phyloP scores from a whole-genome alignment of 2,113 vertebrate species.

The Paracyprichromis sp. region DNA sequence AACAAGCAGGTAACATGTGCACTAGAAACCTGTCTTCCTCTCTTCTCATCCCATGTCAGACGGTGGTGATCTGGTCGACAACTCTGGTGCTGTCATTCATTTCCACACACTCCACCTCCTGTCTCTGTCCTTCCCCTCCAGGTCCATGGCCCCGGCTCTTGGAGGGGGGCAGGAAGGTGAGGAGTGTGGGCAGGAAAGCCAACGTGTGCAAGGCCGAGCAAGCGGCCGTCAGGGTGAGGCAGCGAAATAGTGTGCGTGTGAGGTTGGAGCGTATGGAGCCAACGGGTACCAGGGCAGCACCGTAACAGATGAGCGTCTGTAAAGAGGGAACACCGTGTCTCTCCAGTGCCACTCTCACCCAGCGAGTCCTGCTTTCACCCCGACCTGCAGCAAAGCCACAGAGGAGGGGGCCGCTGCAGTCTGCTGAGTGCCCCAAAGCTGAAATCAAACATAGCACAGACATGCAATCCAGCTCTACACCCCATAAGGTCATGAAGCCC shows the following conservation, averaged over 20 bases:
- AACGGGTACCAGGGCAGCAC: slow-evolving; percentile 89
- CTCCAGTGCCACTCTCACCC: slow-evolving; percentile 95
- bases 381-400: slow-evolving; percentile 92
- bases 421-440: slow-evolving; percentile 91
- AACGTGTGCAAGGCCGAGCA: slow-evolving; percentile 98
- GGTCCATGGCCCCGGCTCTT: slow-evolving; percentile 78
- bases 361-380: slow-evolving; percentile 94
- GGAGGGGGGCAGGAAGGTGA: slow-evolving; percentile 96
- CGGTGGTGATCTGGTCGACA: slow-evolving; percentile 98
- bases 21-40: neutral
- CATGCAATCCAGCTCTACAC: slow-evolving; percentile 94
- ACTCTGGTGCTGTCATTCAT: slow-evolving; percentile 96
- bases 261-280: slow-evolving; percentile 95
- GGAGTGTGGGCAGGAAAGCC: slow-evolving; percentile 96
- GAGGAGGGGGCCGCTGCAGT: slow-evolving; percentile 92
- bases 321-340: slow-evolving; percentile 92
- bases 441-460: slow-evolving; percentile 96
- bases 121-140: slow-evolving; percentile 76
- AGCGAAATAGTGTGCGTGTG: slow-evolving; percentile 96
- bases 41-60: slow-evolving; percentile 61
- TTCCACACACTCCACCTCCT: slow-evolving; percentile 96
- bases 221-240: slow-evolving; percentile 94
- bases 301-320: slow-evolving; percentile 95
- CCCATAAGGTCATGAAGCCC: slow-evolving; percentile 99
- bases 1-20: slow-evolving; percentile 34